Percentiles rank a stretch among this genome's conserved stretches.
These are phyloP conservation scores for Morpho deidamia DNA, from an alignment of 2,888 invertebrate species.

Conservation along the genomic window DNA sequence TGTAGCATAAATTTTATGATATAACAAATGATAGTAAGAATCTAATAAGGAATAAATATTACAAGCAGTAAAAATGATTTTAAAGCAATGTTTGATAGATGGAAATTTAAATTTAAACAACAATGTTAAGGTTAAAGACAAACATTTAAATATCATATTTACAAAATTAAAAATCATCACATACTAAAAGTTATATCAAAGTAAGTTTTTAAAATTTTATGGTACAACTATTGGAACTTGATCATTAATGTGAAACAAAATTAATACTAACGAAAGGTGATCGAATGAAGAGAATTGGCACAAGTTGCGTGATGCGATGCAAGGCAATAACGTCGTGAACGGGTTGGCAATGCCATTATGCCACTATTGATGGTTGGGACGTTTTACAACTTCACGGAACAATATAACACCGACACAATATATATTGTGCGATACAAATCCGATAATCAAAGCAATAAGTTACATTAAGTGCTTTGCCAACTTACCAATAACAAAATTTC, in stretches of 20 bases:
- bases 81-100: no score
- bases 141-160: no score
- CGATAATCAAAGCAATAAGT: conserved; percentile 18
- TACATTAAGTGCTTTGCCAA: conserved; percentile 29
- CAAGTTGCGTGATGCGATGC: conserved; percentile 25
- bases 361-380: not conserved
- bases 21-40: no score
- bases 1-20: not conserved
- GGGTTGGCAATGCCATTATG: conserved; percentile 22
- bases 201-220: no score
- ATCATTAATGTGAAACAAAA: not conserved
- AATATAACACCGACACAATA: conserved; percentile 22
- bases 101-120: no score
- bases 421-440: conserved; percentile 25
- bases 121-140: no score
- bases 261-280: conserved; percentile 5
- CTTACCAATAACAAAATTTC: conserved; percentile 62
- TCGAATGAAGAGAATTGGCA: conserved; percentile 25
- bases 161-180: no score
- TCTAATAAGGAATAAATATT: no score
- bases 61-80: no score
- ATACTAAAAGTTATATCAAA: no score
- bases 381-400: conserved; percentile 14
- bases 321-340: conserved; percentile 18
- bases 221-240: no score